Percentiles rank a stretch among this genome's conserved stretches.
These are phyloP conservation scores for Drosophila yooni DNA, from an alignment of 2,888 invertebrate genomes.

Conservation along the genomic window DNA sequence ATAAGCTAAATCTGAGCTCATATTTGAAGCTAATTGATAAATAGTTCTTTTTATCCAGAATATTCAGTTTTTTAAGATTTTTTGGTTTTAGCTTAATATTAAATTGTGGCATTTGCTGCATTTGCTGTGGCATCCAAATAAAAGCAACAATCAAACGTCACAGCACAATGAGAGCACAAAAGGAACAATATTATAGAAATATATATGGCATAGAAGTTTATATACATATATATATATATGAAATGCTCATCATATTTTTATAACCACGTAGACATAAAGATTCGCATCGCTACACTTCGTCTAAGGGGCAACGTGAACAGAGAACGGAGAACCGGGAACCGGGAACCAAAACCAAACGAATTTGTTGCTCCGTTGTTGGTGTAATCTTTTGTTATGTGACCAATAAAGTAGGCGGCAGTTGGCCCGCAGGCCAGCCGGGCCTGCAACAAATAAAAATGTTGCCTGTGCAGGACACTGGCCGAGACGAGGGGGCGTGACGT, in stretches of 20 bases:
- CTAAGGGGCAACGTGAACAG: conserved; percentile 12
- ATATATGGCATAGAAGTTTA: conserved; percentile 1
- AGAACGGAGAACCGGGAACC: conserved; percentile 8
- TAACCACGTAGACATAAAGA: conserved; percentile 81
- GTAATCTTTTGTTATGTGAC: conserved; percentile 82
- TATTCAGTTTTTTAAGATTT: not conserved
- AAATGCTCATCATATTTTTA: conserved; percentile 81
- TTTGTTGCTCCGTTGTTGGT: conserved; percentile 53
- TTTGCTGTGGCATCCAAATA: conserved; percentile 43
- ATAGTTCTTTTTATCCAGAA: not conserved
- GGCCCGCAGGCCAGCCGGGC: conserved; percentile 52
- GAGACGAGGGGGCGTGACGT: conserved; percentile 32
- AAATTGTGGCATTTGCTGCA: conserved; percentile 51
- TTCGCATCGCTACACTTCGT: conserved; percentile 56
- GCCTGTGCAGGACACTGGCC: conserved; percentile 46
- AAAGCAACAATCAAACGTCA: conserved; percentile 62
- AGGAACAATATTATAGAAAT: conserved; percentile 30
- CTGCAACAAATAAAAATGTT: conserved; percentile 48
- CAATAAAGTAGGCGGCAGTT: conserved; percentile 78
- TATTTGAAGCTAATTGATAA: not conserved
- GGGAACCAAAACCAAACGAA: conserved; percentile 35
- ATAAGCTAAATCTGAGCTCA: not conserved
- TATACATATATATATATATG: conserved; percentile 33
- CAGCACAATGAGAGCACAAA: conserved; percentile 16
- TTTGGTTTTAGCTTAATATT: conserved; percentile 22